These are phyloP conservation scores for Microcaecilia unicolor DNA, from an alignment of 2,797 vertebrate species.

Conservation along the genomic window DNA sequence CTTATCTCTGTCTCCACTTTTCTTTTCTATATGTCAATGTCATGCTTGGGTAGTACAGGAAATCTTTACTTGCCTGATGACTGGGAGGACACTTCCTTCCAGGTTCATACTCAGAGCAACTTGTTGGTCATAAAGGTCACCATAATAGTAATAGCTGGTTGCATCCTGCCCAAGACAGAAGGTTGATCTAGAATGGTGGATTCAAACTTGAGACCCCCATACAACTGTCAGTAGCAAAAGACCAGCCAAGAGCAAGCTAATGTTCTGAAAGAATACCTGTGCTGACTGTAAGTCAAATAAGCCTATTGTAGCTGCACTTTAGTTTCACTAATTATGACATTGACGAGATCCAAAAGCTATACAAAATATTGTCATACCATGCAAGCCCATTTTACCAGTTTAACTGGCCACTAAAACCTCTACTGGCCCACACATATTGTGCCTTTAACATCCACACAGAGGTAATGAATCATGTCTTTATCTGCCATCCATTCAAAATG, in stretches of 20 bases:
- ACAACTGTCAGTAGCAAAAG: too few species aligned
- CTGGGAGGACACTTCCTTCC: slow-evolving; percentile 8
- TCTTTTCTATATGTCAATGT: slow-evolving; percentile 15
- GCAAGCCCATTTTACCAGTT: neutral
- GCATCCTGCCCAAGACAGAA: too few species aligned
- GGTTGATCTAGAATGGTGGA: too few species aligned
- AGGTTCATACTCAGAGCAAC: neutral
- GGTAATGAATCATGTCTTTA: slow-evolving; percentile 5
- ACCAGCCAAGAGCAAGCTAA: too few species aligned
- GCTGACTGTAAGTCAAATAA: too few species aligned
- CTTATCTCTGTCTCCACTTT: neutral
- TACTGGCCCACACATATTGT: neutral
- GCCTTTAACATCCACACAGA: slow-evolving; percentile 5
- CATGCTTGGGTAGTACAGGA: neutral
- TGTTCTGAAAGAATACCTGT: too few species aligned
- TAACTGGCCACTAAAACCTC: neutral
- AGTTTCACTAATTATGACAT: slow-evolving; percentile 3
- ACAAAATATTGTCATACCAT: neutral
- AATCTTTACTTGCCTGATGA: slow-evolving; percentile 2
- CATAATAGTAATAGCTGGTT: neutral
- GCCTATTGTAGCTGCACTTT: neutral
- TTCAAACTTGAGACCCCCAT: too few species aligned
- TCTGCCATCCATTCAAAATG: slow-evolving; percentile 7
- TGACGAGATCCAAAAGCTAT: neutral
- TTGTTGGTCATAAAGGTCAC: neutral